phyloP scores from a whole-genome alignment of 2,888 invertebrate species.

The Hyles lineata region DNA sequence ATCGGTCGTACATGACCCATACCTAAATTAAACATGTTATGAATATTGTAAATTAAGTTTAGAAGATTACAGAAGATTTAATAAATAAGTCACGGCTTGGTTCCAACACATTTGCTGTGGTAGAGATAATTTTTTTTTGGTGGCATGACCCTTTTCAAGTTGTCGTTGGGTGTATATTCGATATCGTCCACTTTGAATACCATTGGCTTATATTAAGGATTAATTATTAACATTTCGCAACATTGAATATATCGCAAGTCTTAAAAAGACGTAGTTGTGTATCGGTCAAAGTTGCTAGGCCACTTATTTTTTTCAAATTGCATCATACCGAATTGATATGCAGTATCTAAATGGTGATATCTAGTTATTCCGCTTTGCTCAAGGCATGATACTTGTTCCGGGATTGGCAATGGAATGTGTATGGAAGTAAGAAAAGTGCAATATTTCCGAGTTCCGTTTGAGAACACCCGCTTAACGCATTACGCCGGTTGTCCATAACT shows the following conservation, averaged over 20 bases:
- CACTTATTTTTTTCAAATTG: background rate
- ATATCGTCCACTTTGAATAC: background rate
- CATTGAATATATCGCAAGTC: background rate
- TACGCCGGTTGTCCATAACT: slow-evolving; percentile 11
- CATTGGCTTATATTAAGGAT: background rate
- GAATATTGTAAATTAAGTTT: too few relatives aligned
- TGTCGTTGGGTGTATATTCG: too few relatives aligned
- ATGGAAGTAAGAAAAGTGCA: slow-evolving; percentile 50
- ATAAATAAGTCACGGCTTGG: too few relatives aligned
- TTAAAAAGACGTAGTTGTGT: background rate
- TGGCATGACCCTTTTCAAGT: too few relatives aligned
- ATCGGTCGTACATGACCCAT: too few relatives aligned
- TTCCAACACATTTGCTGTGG: too few relatives aligned
- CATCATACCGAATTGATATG: background rate
- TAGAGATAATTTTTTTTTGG: too few relatives aligned
- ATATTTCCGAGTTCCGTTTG: slow-evolving; percentile 60
- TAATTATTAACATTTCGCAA: background rate
- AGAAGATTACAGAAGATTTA: too few relatives aligned
- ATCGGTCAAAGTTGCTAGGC: background rate
- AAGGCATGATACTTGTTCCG: background rate
- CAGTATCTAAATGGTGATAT: background rate
- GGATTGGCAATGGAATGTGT: background rate
- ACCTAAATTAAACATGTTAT: too few relatives aligned
- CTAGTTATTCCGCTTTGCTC: background rate
- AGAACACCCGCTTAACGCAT: slow-evolving; percentile 27